Percentiles rank a stretch among this genome's conserved stretches.
Conservation (phyloP, 2,888 invertebrate species). For the Drosophila tanythrix region DNA sequence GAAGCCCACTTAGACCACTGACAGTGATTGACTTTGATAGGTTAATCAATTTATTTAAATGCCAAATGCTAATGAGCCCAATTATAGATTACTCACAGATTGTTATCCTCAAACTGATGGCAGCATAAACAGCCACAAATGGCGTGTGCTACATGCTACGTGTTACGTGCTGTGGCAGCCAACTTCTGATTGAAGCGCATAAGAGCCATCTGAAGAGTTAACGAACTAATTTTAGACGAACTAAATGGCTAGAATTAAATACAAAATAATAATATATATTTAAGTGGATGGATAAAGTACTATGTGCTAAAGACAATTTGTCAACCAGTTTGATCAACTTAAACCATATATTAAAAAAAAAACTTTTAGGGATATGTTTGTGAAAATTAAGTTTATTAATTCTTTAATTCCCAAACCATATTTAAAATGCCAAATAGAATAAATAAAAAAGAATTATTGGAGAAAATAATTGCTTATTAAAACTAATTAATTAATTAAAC, state of each 20-base stretch:
- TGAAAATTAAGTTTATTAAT: neutral
- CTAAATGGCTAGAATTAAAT: neutral
- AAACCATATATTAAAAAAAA: neutral
- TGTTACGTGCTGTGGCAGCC: neutral
- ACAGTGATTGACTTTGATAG: constrained; percentile 40
- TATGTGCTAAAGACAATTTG: neutral
- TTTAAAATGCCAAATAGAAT: neutral
- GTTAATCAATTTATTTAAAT: constrained; percentile 66
- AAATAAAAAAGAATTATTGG: too few species aligned
- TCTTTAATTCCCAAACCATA: neutral
- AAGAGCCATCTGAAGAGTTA: neutral
- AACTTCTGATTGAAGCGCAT: neutral
- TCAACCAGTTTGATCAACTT: neutral
- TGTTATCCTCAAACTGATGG: constrained; percentile 46
- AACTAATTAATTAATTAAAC: too few species aligned
- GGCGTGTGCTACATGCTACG: constrained; percentile 4
- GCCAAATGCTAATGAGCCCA: constrained; percentile 57
- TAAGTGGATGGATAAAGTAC: neutral
- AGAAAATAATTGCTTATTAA: too few species aligned
- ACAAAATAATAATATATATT: neutral
- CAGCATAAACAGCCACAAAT: constrained; percentile 33
- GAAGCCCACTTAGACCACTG: neutral
- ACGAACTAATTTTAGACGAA: neutral
- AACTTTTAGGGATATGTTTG: too few species aligned
- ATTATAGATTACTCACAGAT: constrained; percentile 48